Evolutionary conservation across 2,797 vertebrate species (phyloP).

Genomic region (Hemibagrus guttatus): DNA sequence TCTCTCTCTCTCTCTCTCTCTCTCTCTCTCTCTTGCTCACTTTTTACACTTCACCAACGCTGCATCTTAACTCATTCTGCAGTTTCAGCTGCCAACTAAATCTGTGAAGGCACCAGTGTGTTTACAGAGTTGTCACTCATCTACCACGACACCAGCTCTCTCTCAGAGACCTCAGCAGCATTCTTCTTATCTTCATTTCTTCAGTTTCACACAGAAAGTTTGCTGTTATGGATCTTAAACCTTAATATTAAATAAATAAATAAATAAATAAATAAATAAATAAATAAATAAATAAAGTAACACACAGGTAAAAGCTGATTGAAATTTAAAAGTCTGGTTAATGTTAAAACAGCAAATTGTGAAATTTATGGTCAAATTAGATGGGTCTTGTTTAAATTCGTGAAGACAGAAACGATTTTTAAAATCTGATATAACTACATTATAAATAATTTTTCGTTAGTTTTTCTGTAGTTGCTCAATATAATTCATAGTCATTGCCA

Average conservation of each 20-base stretch:
- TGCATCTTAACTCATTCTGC: slow-evolving; percentile 53
- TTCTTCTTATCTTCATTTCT: neutral
- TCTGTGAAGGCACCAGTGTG: slow-evolving; percentile 46
- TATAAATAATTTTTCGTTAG: neutral
- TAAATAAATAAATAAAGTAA: neutral
- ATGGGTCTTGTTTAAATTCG: neutral
- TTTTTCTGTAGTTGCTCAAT: neutral
- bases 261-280: neutral
- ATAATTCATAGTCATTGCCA: neutral
- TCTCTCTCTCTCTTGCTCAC: slow-evolving; percentile 54
- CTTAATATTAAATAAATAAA: neutral
- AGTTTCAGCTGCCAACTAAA: slow-evolving; percentile 49
- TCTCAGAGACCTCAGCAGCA: slow-evolving; percentile 10
- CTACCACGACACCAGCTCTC: slow-evolving; percentile 17
- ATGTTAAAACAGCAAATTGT: neutral
- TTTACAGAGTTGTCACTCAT: slow-evolving; percentile 47
- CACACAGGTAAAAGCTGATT: neutral
- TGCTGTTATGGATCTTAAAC: neutral
- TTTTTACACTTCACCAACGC: slow-evolving; percentile 51
- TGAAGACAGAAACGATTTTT: too few relatives aligned
- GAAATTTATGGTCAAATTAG: neutral
- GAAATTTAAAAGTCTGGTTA: neutral
- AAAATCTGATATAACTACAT: neutral
- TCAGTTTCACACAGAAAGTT: neutral
- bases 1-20: slow-evolving; percentile 41